Evolutionary conservation across 2,797 vertebrate genomes (phyloP), one percentile per base, ranked within the genome.

Genomic region (Onychomys arenicola): DNA sequence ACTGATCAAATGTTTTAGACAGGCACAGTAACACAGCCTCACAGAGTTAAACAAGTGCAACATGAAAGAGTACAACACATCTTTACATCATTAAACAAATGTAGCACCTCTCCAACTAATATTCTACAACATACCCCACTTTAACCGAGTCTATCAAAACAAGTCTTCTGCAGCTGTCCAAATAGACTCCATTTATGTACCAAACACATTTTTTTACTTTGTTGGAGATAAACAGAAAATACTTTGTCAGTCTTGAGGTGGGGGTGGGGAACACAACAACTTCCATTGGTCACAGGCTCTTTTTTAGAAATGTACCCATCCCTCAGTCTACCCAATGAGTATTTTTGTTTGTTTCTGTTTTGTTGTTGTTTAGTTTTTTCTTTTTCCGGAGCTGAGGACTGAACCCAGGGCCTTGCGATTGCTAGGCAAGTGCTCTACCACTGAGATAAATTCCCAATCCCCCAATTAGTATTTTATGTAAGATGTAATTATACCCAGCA

Each of bases 91-190:
- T 73, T 73, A 73, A 40, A 40, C 71, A 40, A 73, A 73, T 73
- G 37, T 40, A 73, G 21, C n/a, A 73, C 69, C 11, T 40, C n/a
- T 73, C 16, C n/a, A 73, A 11, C 19, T 37, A 23, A 37, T 37
- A 71, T 23, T 9, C 71, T 21, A 73, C n/a, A 40, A 12, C 21
- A 29, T 46, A 25, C 6, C 6, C 27, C 57, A 12, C 92, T 75
- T 88, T 95, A 90, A 59, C 43, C 67, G 55, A 7, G 37, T 82
- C 80, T 83, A 61, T 92, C 25, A 71, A 55, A 95, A 69, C 8
- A 81, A 25, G 43, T 91, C 21, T 94, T 75, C 21, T 75, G 71
- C 32, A 85, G 55, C 52, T 27, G 81, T 75, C 34, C 6, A 86
- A 77, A 69, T 73, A 3, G 21, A 34, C 77, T 83, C 75, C 81